Percentiles rank a stretch among this genome's conserved stretches.
Conservation (phyloP, 2,797 vertebrate species). For the Coilia nasus region DNA sequence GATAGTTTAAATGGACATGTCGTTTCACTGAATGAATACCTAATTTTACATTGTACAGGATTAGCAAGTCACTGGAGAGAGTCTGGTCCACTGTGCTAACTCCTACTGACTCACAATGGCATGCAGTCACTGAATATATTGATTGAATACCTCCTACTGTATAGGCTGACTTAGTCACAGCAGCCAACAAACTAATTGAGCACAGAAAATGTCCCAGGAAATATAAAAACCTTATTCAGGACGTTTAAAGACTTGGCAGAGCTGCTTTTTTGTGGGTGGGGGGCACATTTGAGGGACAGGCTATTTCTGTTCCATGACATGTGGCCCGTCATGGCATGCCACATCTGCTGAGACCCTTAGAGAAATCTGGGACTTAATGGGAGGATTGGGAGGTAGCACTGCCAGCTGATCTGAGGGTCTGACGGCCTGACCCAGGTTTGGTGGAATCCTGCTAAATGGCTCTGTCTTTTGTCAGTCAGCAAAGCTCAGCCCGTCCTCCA, state of each 20-base stretch:
- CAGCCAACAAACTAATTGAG: background rate
- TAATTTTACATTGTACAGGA: background rate
- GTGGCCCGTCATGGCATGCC: background rate
- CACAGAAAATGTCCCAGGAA: background rate
- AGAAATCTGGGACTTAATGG: background rate
- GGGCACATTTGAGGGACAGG: too few species aligned
- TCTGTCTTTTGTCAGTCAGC: background rate
- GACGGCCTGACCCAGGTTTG: background rate
- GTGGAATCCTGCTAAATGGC: background rate
- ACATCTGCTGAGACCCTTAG: background rate
- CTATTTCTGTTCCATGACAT: too few species aligned
- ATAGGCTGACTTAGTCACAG: background rate
- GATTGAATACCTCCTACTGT: background rate
- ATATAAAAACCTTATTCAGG: background rate
- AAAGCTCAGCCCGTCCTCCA: background rate
- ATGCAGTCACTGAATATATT: background rate
- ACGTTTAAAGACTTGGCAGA: background rate
- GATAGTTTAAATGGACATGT: background rate
- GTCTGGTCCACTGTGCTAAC: background rate
- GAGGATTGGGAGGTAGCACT: background rate
- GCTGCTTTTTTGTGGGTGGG: background rate
- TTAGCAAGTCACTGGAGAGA: background rate
- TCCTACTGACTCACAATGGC: conserved; percentile 6
- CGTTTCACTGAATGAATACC: background rate
- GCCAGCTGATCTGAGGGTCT: background rate